phyloP scores from a whole-genome alignment of 2,888 invertebrate species.

The Stenichneumon culpator region DNA sequence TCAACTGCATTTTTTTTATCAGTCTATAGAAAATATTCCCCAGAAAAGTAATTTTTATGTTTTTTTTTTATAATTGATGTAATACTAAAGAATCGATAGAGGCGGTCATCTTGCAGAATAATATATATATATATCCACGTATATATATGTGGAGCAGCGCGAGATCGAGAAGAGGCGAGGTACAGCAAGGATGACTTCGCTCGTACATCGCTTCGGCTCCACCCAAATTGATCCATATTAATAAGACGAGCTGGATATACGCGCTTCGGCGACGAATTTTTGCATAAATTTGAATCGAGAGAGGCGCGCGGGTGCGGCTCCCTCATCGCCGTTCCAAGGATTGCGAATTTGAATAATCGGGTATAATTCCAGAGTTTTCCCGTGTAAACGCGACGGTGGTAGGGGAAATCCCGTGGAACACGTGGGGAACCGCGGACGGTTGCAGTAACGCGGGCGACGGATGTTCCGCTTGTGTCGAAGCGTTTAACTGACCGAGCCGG shows the following conservation, averaged over 20 bases:
- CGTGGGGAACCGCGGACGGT: slow-evolving; percentile 27
- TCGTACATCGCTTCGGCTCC: slow-evolving; percentile 38
- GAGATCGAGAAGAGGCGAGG: slow-evolving; percentile 44
- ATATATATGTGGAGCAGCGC: slow-evolving; percentile 8
- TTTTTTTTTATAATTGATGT: background rate
- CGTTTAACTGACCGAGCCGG: slow-evolving; percentile 49
- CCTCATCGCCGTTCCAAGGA: slow-evolving; percentile 74
- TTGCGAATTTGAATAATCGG: slow-evolving; percentile 81
- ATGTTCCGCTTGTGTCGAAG: slow-evolving; percentile 47
- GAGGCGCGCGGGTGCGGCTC: slow-evolving; percentile 63
- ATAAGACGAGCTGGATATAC: slow-evolving; percentile 77
- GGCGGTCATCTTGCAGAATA: slow-evolving; percentile 20
- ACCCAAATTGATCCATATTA: slow-evolving; percentile 82
- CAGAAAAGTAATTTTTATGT: too few species aligned
- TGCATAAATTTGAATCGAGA: slow-evolving; percentile 82
- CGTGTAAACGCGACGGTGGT: slow-evolving; percentile 71
- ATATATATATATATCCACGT: background rate
- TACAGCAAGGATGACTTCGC: slow-evolving; percentile 23
- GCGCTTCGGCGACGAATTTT: slow-evolving; percentile 77
- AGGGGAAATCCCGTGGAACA: slow-evolving; percentile 35
- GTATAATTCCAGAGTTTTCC: slow-evolving; percentile 80
- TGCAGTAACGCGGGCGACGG: slow-evolving; percentile 20
- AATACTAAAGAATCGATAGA: slow-evolving; percentile 2
- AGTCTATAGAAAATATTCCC: background rate
- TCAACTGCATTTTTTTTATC: too few species aligned